phyloP scores from a whole-genome alignment of 2,888 invertebrate species.

The Sicus ferrugineus region DNA sequence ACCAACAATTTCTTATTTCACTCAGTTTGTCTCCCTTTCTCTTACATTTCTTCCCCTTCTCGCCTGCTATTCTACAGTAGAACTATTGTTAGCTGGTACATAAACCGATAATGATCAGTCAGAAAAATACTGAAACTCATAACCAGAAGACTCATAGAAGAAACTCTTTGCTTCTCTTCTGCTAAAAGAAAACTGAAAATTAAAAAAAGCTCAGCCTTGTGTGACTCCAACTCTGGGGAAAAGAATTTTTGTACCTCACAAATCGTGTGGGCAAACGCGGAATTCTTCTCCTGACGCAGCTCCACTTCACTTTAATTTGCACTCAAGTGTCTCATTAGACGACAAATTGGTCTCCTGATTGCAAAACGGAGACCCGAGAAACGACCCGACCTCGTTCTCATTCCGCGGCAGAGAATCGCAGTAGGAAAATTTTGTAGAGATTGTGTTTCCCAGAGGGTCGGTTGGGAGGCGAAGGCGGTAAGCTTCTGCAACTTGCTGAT shows the following conservation, averaged over 20 bases:
- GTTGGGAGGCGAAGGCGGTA: neutral
- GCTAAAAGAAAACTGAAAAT: too few species aligned
- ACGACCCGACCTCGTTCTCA: neutral
- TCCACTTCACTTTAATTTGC: neutral
- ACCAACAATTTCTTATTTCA: neutral
- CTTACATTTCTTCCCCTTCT: neutral
- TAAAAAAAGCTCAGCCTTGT: too few species aligned
- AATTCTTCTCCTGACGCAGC: neutral
- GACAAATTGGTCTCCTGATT: slow-evolving; percentile 9
- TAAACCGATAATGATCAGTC: too few species aligned
- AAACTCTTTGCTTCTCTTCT: too few species aligned
- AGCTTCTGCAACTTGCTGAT: neutral
- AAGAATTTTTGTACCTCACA: too few species aligned
- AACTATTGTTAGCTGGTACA: too few species aligned
- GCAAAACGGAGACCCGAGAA: neutral
- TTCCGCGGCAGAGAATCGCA: neutral
- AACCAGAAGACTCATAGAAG: too few species aligned
- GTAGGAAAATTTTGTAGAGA: neutral
- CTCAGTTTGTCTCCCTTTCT: neutral
- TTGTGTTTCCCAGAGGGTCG: neutral
- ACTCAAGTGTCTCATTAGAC: slow-evolving; percentile 15
- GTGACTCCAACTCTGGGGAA: too few species aligned
- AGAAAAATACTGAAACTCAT: too few species aligned
- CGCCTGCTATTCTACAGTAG: too few species aligned
- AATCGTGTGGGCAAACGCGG: neutral